phyloP scores from a whole-genome alignment of 2,113 vertebrate species.

The Istiophorus platypterus region DNA sequence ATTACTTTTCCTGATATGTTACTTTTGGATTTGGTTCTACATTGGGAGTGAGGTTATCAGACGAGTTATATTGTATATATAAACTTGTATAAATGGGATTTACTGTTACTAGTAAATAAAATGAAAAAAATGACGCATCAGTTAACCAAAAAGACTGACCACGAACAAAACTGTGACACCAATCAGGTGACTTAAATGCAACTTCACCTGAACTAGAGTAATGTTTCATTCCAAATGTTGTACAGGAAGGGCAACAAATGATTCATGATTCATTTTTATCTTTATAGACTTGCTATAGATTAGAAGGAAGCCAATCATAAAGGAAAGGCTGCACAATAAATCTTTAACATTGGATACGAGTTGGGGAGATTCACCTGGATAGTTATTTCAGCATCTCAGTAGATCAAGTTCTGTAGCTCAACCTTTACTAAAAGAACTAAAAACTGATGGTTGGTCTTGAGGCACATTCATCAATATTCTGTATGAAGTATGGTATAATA shows the following conservation, averaged over 20 bases:
- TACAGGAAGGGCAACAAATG: background rate
- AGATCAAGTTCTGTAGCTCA: background rate
- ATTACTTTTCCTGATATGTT: background rate
- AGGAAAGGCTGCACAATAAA: too few relatives aligned
- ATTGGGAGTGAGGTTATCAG: background rate
- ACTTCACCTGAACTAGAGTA: background rate
- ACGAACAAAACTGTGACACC: background rate
- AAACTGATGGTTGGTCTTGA: too few relatives aligned
- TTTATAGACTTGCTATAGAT: background rate
- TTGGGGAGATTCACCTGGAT: background rate
- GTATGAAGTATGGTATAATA: background rate
- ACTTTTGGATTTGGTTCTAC: background rate
- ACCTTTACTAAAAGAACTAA: background rate
- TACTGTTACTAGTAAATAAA: background rate
- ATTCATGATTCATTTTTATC: background rate
- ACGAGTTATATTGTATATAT: background rate
- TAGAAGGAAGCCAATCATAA: too few relatives aligned
- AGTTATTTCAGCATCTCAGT: background rate
- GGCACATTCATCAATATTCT: constrained; percentile 1
- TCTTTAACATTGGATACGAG: too few relatives aligned
- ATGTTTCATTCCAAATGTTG: background rate
- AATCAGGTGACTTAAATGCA: too few relatives aligned
- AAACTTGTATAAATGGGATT: background rate
- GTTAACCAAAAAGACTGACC: too few relatives aligned
- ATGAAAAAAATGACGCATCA: background rate